phyloP scores from a whole-genome alignment of 2,888 invertebrate species.

The Scaptomyza parva region DNA sequence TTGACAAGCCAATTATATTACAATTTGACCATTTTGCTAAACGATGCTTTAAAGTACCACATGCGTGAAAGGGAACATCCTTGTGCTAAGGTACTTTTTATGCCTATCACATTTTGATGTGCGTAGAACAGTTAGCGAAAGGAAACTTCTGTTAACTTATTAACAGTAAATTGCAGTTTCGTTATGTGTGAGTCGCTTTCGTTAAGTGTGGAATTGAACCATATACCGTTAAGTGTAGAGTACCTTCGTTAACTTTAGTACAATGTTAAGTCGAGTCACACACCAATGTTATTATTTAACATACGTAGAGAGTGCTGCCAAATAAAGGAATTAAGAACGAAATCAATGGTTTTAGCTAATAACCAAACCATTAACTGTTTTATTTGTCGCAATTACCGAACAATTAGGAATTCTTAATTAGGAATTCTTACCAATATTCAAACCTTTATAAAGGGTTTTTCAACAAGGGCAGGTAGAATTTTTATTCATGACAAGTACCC shows the following conservation, averaged over 20 bases:
- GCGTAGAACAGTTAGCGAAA: conserved; percentile 25
- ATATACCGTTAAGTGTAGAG: not conserved
- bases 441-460: not conserved
- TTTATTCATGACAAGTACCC: not conserved
- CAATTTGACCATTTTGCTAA: conserved; percentile 35
- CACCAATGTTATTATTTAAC: not conserved
- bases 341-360: no score
- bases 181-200: not conserved
- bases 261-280: not conserved
- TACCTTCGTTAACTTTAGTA: conserved; percentile 15
- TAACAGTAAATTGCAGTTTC: not conserved
- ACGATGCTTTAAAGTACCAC: not conserved
- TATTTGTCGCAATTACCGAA: no score
- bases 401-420: no score
- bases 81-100: conserved; percentile 13
- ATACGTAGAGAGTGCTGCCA: not conserved
- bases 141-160: not conserved
- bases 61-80: not conserved
- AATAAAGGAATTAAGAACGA: not conserved
- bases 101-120: conserved; percentile 10
- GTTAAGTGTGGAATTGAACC: not conserved
- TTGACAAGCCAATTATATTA: conserved; percentile 56
- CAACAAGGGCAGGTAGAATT: no score
- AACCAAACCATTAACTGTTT: no score
- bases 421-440: no score